A percentile compares a stretch with the other conserved stretches of the same genome.
phyloP scores from a whole-genome alignment of 1,140 invertebrate species.

The Drosophila aff. region DNA sequence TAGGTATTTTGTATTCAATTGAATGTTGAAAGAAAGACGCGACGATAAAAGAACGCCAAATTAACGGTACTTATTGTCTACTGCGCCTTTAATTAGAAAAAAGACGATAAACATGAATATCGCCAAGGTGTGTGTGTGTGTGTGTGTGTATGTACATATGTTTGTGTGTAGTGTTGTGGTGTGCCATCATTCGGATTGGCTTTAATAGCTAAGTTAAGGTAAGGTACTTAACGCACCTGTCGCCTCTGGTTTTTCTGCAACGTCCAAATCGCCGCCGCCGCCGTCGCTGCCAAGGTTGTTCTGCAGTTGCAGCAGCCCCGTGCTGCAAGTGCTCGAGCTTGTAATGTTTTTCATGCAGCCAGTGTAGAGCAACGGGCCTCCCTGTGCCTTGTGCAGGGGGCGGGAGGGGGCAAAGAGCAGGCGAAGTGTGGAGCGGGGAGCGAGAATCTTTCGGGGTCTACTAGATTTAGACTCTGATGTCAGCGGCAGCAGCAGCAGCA shows the following conservation, averaged over 20 bases:
- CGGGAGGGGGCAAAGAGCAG: not conserved
- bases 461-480: constrained; percentile 59
- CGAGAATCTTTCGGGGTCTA: constrained; percentile 27
- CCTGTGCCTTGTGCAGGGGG: constrained; percentile 7
- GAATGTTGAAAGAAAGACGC: constrained; percentile 18
- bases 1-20: constrained; percentile 23
- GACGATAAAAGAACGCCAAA: constrained; percentile 22
- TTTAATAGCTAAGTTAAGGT: constrained; percentile 15
- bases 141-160: not conserved
- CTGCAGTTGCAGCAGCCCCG: constrained; percentile 81
- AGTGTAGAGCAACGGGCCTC: constrained; percentile 51
- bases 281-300: constrained; percentile 77
- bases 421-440: not conserved
- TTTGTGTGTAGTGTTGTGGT: not conserved
- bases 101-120: constrained; percentile 22
- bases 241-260: constrained; percentile 72
- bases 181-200: constrained; percentile 17
- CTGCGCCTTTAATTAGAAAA: constrained; percentile 23
- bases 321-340: constrained; percentile 82
- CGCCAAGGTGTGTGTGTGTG: not conserved
- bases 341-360: constrained; percentile 85
- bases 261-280: constrained; percentile 75
- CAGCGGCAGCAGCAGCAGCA: constrained; percentile 34
- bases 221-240: constrained; percentile 63
- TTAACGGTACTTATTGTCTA: constrained; percentile 24